These are phyloP conservation scores for Urophycis tenuis DNA, from an alignment of 2,797 vertebrate species.

Conservation along the genomic window DNA sequence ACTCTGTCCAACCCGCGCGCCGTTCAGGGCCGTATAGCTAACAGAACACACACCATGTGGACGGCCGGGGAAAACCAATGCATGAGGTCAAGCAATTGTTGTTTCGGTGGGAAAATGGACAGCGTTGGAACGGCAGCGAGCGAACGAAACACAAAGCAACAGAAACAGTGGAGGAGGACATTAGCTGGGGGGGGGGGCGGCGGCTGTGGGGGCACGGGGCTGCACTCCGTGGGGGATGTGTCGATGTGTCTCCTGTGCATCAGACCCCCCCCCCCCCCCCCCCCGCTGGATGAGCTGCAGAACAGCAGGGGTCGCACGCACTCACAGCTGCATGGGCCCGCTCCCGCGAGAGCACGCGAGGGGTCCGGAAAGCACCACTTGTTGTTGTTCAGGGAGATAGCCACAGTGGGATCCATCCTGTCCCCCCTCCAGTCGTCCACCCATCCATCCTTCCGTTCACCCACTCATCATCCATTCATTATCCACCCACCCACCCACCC, in stretches of 20 bases:
- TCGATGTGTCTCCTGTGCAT: no score
- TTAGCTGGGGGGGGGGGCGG: no score
- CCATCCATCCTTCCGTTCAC: neutral
- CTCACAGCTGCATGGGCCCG: conserved; percentile 25
- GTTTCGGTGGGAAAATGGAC: neutral
- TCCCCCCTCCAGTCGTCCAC: no score
- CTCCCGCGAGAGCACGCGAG: neutral
- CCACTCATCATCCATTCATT: neutral
- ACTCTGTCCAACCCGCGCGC: neutral
- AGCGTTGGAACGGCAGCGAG: neutral
- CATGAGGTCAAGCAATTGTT: no score
- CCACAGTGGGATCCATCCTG: neutral
- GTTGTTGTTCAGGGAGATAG: conserved; percentile 18
- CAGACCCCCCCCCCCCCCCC: no score
- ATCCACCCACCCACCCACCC: neutral
- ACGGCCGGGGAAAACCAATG: neutral
- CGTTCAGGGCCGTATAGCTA: neutral
- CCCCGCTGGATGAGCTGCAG: no score
- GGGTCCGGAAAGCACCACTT: neutral
- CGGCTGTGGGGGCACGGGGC: no score
- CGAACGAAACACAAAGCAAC: neutral
- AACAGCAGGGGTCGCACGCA: no score
- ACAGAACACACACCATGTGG: neutral
- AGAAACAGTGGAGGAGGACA: no score
- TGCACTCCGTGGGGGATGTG: no score